Percentiles rank a stretch among this genome's conserved stretches.
Evolutionary conservation across 2,888 invertebrate genomes (phyloP).

Genomic region (Heliconius ethilla): DNA sequence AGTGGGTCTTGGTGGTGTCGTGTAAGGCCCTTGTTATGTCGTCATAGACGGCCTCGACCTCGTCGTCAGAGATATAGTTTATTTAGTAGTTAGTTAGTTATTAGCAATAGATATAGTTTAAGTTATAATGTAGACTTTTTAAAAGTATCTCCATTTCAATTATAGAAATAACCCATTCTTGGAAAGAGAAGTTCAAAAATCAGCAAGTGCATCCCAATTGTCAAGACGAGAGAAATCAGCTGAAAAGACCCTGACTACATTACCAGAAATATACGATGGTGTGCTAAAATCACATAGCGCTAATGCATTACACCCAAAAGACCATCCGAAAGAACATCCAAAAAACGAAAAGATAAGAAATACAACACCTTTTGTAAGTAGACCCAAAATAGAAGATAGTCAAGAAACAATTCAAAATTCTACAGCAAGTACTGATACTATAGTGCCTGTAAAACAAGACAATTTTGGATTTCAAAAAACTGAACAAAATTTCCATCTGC

Average conservation of each 20-base stretch:
- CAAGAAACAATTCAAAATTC: slow-evolving; percentile 64
- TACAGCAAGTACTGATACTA: slow-evolving; percentile 68
- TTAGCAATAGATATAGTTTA: background rate
- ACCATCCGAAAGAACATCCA: background rate
- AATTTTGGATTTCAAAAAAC: background rate
- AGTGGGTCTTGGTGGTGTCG: too few relatives aligned
- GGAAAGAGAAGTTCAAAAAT: slow-evolving; percentile 84
- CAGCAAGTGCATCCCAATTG: slow-evolving; percentile 83
- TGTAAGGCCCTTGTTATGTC: too few relatives aligned
- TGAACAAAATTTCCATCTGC: background rate
- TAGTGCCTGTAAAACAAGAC: slow-evolving; percentile 57
- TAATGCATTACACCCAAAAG: slow-evolving; percentile 70
- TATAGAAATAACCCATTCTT: slow-evolving; percentile 78
- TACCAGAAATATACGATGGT: slow-evolving; percentile 59
- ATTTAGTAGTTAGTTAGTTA: too few relatives aligned
- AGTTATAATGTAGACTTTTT: background rate
- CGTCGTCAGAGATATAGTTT: too few relatives aligned
- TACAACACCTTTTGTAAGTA: slow-evolving; percentile 45
- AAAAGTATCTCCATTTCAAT: background rate
- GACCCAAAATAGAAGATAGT: slow-evolving; percentile 57
- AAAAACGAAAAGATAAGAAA: slow-evolving; percentile 32
- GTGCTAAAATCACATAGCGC: slow-evolving; percentile 76
- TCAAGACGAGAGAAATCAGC: slow-evolving; percentile 69
- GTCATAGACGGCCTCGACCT: too few relatives aligned
- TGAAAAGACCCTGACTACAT: slow-evolving; percentile 62